Evolutionary conservation across 2,888 invertebrate species (phyloP), one percentile per base, ranked within the genome.

Genomic region (Actias luna): DNA sequence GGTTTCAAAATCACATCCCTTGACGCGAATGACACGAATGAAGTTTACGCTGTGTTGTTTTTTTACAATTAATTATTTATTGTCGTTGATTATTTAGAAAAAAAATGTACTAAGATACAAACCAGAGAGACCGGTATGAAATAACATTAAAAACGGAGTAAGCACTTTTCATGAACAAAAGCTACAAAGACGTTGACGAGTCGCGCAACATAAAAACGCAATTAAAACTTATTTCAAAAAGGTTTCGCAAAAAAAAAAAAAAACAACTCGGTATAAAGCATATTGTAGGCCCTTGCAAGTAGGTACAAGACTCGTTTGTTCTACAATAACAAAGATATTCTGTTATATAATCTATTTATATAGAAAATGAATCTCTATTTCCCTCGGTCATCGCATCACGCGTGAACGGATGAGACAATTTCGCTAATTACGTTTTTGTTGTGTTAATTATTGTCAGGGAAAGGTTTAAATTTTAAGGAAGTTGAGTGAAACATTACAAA

Each of bases 181-280:
- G 16, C 55, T 29, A 55, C 55, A 55, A 55, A 55, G 55, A 55
- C 55, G 55, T 29, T 55, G 55, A 55, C 55, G 55, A 55, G 29
- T 16, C n/a, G n/a, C 55, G 55, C 55, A 67, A 76, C 76, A 72
- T 67, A 74, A 73, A 71, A 75, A 73, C 62, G 67, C 70, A 74
- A 74, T 75, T 73, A 73, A 73, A 75, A 75, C 68, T 76, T 75
- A 64, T 65, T 65, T 46, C 58, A 39, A 69, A 69, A 63, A 69
- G 67, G 66, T 69, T 8, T 29, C 55, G 29, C 29, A 27, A 55
- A 55, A 52, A 55, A 55, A 55, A 22, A 46, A 29, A 55, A 52
- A 55, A 55, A 55, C 22, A 46, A 29, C 55, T 55, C 29, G 29
- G 29, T 29, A 29, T 55, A 55, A 55, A 55, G 29, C 29, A 55